Evolutionary conservation across 2,888 invertebrate species (phyloP).

Genomic region (Beris morrisii): DNA sequence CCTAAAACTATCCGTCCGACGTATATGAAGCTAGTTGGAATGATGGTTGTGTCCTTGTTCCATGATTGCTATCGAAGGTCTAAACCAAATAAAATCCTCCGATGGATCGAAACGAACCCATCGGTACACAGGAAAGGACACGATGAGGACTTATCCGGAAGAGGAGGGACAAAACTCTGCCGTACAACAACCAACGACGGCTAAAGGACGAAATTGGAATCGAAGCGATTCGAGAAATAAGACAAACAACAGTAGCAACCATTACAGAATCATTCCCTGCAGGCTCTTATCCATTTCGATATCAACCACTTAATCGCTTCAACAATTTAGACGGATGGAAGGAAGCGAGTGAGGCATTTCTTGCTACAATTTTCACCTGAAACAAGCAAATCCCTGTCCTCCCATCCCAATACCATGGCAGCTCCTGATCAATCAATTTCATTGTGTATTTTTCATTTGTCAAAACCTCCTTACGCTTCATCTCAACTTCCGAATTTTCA

Average conservation of each 20-base stretch:
- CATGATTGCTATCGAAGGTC: constrained; percentile 31
- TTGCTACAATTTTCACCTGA: constrained; percentile 26
- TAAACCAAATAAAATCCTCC: constrained; percentile 32
- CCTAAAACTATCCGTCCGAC: neutral
- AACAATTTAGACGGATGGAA: constrained; percentile 33
- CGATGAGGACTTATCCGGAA: neutral
- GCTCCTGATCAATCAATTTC: constrained; percentile 29
- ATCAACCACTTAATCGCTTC: constrained; percentile 38
- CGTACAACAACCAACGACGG: neutral
- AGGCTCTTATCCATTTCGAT: constrained; percentile 34
- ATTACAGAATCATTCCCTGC: constrained; percentile 26
- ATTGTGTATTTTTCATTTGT: constrained; percentile 30
- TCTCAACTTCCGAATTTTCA: neutral
- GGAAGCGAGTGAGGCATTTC: neutral
- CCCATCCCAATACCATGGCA: neutral
- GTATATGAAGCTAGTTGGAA: neutral
- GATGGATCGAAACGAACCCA: constrained; percentile 28
- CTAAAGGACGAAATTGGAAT: neutral
- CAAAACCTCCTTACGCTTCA: constrained; percentile 25
- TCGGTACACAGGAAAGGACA: neutral
- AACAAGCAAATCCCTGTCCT: constrained; percentile 3
- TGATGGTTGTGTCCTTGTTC: neutral
- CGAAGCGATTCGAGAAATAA: constrained; percentile 27
- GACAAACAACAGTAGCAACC: constrained; percentile 31
- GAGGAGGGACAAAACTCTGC: neutral